phyloP scores from a whole-genome alignment of 1,140 invertebrate genomes.

The Hermetia illucens region DNA sequence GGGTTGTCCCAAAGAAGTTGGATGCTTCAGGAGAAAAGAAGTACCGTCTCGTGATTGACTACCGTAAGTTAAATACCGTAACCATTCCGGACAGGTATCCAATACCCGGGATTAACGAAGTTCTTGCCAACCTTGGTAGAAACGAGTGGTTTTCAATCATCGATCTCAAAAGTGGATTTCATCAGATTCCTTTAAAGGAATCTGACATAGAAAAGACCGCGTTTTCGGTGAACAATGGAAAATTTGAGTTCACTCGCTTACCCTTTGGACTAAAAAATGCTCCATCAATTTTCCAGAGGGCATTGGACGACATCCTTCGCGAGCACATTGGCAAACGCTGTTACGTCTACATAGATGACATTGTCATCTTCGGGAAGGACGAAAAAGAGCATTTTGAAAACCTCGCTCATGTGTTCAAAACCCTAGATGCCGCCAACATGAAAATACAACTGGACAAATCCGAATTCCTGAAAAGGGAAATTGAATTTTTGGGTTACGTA shows the following conservation, averaged over 20 bases:
- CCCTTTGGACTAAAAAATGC: too few relatives aligned
- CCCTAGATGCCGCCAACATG: conserved; percentile 21
- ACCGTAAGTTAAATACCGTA: conserved; percentile 19
- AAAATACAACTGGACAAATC: conserved; percentile 33
- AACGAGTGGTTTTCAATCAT: conserved; percentile 29
- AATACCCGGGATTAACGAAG: conserved; percentile 33
- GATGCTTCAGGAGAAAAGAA: conserved; percentile 16
- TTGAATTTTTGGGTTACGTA: conserved; percentile 9
- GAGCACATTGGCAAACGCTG: too few relatives aligned
- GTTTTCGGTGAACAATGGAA: conserved; percentile 23
- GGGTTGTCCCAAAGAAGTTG: conserved; percentile 9
- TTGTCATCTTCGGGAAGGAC: too few relatives aligned
- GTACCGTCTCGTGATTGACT: conserved; percentile 23
- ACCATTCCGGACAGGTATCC: conserved; percentile 32
- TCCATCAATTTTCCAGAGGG: too few relatives aligned
- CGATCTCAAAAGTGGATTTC: conserved; percentile 34
- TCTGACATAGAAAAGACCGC: conserved; percentile 24
- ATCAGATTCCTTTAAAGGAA: conserved; percentile 26
- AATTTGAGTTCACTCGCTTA: too few relatives aligned
- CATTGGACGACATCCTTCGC: too few relatives aligned
- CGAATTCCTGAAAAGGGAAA: conserved; percentile 23
- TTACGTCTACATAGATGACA: too few relatives aligned
- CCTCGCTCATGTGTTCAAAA: conserved; percentile 21
- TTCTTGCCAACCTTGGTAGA: conserved; percentile 29
- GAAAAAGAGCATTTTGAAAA: conserved; percentile 28